phyloP scores from a whole-genome alignment of 2,888 invertebrate genomes.

The Operophtera brumata region DNA sequence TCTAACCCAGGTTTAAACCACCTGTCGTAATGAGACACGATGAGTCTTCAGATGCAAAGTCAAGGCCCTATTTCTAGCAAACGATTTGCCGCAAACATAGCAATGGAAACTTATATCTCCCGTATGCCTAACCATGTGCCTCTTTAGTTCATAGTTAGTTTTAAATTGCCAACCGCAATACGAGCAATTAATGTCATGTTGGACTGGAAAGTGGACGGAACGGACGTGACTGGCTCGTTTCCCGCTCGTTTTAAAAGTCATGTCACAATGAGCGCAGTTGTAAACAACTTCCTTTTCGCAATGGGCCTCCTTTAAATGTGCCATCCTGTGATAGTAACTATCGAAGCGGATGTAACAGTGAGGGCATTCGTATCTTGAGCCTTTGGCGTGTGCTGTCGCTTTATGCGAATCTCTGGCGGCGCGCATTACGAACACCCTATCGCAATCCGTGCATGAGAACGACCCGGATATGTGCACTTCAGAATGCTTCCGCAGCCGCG shows the following conservation, averaged over 20 bases:
- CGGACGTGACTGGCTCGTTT: slow-evolving; percentile 62
- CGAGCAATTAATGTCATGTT: slow-evolving; percentile 54
- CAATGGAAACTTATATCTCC: slow-evolving; percentile 63
- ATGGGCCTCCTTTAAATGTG: slow-evolving; percentile 65
- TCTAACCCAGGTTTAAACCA: no score
- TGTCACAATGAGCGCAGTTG: slow-evolving; percentile 60
- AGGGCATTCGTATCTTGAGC: slow-evolving; percentile 68
- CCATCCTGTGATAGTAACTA: slow-evolving; percentile 66
- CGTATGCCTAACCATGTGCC: slow-evolving; percentile 66
- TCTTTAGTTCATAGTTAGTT: slow-evolving; percentile 64
- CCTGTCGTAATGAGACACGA: no score
- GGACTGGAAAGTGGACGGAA: slow-evolving; percentile 60
- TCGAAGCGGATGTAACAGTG: slow-evolving; percentile 65
- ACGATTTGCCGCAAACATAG: slow-evolving; percentile 59
- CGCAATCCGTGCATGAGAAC: slow-evolving; percentile 67
- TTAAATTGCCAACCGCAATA: slow-evolving; percentile 67
- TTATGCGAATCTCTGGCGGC: slow-evolving; percentile 68
- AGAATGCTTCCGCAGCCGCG: slow-evolving; percentile 66
- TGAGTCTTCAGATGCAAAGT: slow-evolving; percentile 62
- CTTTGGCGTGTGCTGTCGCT: slow-evolving; percentile 61
- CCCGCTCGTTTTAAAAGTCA: slow-evolving; percentile 66
- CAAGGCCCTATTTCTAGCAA: slow-evolving; percentile 57
- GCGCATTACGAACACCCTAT: slow-evolving; percentile 59
- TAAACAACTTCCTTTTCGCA: slow-evolving; percentile 63
- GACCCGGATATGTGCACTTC: slow-evolving; percentile 67